phyloP scores from a whole-genome alignment of 2,888 invertebrate genomes.

The Stenodera caucasica region DNA sequence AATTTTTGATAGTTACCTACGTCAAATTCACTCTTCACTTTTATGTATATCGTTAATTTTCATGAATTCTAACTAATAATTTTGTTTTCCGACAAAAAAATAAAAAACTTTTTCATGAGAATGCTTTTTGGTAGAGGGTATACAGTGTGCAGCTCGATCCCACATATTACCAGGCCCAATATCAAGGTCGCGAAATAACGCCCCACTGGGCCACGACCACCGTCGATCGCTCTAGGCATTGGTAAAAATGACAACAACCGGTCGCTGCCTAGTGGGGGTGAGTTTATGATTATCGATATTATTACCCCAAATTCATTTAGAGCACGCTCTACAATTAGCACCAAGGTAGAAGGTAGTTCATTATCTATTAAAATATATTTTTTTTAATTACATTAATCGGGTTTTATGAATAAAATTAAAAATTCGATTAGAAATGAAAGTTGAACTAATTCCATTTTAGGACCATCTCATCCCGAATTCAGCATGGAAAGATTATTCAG shows the following conservation, averaged over 20 bases:
- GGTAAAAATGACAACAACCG: conserved; percentile 37
- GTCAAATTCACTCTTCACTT: background rate
- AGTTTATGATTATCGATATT: conserved; percentile 36
- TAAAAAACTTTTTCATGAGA: background rate
- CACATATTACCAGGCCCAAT: conserved; percentile 45
- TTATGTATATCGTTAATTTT: background rate
- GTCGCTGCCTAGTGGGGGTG: conserved; percentile 51
- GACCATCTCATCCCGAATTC: conserved; percentile 81
- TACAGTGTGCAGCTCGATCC: conserved; percentile 54
- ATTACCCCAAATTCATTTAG: conserved; percentile 7
- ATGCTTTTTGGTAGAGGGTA: conserved; percentile 47
- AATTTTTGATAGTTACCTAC: background rate
- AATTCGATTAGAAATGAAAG: background rate
- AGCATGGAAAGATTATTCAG: conserved; percentile 87
- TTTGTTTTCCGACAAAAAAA: background rate
- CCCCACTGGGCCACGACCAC: conserved; percentile 49
- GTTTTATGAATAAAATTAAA: background rate
- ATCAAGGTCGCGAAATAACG: conserved; percentile 39
- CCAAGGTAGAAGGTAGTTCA: background rate
- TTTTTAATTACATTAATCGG: no score
- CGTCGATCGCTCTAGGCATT: conserved; percentile 45
- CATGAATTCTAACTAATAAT: conserved; percentile 1
- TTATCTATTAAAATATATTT: background rate
- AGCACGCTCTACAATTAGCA: background rate
- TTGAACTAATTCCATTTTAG: conserved; percentile 57